Evolutionary conservation across 2,888 invertebrate species (phyloP), one percentile per base, ranked within the genome.

Genomic region (Holacanthella duospinosa): DNA sequence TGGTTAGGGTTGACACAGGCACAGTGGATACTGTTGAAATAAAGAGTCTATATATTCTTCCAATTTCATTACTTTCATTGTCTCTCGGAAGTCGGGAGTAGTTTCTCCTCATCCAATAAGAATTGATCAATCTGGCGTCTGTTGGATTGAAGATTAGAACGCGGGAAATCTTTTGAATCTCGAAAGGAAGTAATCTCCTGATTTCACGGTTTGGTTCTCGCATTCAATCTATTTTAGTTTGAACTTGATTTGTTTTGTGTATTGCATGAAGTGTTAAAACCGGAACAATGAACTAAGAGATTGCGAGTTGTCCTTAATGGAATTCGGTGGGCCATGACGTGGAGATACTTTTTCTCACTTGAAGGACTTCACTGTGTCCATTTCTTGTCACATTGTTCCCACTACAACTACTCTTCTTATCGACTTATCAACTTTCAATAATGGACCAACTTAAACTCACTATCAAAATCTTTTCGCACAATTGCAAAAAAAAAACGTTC

Each of bases 161-260:
- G 55, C 24, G 3, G 55, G 27, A 4, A 25, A 55, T 12, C 6
- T 48, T 64, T 16, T 28, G 55, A 43, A 61, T 43, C 55, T 44
- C 58, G 48, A 59, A 55, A 59, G 58, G 61, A 61, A 53, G 60
- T 65, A 65, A 65, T 65, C 65, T 65, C 60, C 48, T 48, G 62
- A 65, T 65, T 65, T 65, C 62, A 62, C 60, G 65, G 62, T 56
- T 62, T 57, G 53, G 55, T 65, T 60, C 44, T 43, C 57, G 60
- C 59, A 59, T 65, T 65, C 62, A 62, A 64, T 64, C 57, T 53
- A 58, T 60, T 48, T 44, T 55, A 29, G n/a, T 54, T 24, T 26
- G 27, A 55, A 55, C 9, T 55, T 27, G 27, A 29, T 28, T 27
- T 28, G 57, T 57, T 27, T 29, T 57, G 27, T 27, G 16, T n/a